Base-by-base conservation (phyloP, 2,797 vertebrate species). In the Parotocinclus haroldoi region DNA sequence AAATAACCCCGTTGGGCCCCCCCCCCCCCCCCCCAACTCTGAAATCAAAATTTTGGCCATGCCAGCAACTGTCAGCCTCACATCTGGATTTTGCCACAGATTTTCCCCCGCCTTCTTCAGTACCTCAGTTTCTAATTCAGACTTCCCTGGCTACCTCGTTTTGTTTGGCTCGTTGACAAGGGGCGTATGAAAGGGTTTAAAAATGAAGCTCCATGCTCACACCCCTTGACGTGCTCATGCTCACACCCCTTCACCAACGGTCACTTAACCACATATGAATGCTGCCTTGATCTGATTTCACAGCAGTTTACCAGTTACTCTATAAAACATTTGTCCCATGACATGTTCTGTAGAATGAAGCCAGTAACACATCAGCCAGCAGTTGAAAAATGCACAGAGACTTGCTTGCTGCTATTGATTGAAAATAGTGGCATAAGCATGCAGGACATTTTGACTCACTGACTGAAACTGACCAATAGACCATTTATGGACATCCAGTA, bases 41-140 rank as follows among this genome's bases (percentile, higher is more conserved):
- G 4, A 46, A 46, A n/a, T n/a, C n/a, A n/a, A n/a, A n/a, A n/a
- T n/a, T n/a, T 87, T 84, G 82, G 83, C 87, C 87, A 88, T 85
- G 71, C 19, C 58, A 77, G 65, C 18, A 52, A 52, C 79, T 70
- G 66, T 79, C 82, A 85, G 79, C 81, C 80, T 84, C 71, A 83
- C 88, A 89, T 89, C 83, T 86, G 87, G 83, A 83, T 65, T 83
- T 79, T 81, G 50, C 80, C 73, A 64, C 68, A 58, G 0, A 62
- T 36, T 7, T 12, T 11, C 49, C 49, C 57, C 55, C 58, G 57
- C 54, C 45, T 56, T 63, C 59, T 59, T 69, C 66, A 40, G 36
- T 57, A 65, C 73, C 70, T 73, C 50, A 58, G 19, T 71, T 71
- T 75, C 78, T 75, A 75, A 72, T 71, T 71, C 69, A 66, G 72